phyloP scores from a whole-genome alignment of 37 sponge, comb jelly and placozoan genomes.

The Lycopodina hypogea region DNA sequence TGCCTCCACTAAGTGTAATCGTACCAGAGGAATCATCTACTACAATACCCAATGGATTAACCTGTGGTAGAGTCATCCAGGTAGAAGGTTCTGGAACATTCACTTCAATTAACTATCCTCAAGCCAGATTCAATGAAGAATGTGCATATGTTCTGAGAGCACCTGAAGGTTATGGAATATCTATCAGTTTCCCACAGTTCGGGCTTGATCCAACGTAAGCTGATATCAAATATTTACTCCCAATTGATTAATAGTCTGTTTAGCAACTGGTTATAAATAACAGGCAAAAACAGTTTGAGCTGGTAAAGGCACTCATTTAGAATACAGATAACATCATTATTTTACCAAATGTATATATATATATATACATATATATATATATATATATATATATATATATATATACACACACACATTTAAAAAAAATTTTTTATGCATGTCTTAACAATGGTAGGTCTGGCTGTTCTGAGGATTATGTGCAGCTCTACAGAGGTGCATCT shows the following conservation, averaged over 20 bases:
- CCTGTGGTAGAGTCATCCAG: conserved; percentile 24
- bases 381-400: no score
- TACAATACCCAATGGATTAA: conserved; percentile 20
- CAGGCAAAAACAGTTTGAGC: no score
- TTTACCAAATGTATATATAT: no score
- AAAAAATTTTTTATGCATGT: no score
- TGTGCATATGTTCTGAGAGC: conserved; percentile 44
- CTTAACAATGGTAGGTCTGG: background rate
- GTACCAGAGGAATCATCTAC: background rate
- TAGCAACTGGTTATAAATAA: no score
- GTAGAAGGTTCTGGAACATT: background rate
- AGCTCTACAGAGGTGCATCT: background rate
- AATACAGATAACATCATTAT: no score
- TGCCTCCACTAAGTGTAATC: background rate
- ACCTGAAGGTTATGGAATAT: conserved; percentile 32
- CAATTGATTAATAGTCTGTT: background rate
- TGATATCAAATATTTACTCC: background rate
- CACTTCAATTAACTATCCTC: conserved; percentile 37
- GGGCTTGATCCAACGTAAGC: conserved; percentile 7
- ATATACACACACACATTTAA: no score
- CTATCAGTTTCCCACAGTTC: background rate
- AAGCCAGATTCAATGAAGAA: conserved; percentile 8
- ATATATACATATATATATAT: no score
- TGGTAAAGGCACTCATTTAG: no score
- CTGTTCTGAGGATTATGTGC: conserved; percentile 9